These are phyloP conservation scores for Oreocharis arfaki DNA, from an alignment of 2,113 vertebrate species.

Conservation along the genomic window DNA sequence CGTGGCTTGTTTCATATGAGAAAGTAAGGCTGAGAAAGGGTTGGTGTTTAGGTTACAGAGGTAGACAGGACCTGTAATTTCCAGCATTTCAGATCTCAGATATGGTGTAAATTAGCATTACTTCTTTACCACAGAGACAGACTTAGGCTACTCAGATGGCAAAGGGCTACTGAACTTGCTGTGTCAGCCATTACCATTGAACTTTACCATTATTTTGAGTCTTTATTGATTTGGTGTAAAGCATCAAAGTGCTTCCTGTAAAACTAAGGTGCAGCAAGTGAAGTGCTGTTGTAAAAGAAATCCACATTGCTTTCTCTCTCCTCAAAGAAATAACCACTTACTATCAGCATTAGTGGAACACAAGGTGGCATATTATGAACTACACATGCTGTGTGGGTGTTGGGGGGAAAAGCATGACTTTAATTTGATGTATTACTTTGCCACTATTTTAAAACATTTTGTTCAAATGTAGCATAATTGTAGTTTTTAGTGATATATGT, in stretches of 20 bases:
- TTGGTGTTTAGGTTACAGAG: neutral
- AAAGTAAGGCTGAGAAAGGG: neutral
- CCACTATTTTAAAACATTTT: neutral
- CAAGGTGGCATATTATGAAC: rapidly evolving
- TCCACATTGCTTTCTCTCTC: neutral
- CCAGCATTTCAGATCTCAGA: neutral
- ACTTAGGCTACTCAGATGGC: neutral
- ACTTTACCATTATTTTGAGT: neutral
- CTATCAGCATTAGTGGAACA: neutral
- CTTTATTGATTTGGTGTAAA: neutral
- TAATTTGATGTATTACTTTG: neutral
- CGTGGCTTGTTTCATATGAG: neutral
- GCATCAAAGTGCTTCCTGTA: neutral
- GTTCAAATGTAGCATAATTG: neutral
- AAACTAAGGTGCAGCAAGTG: neutral
- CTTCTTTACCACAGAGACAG: neutral
- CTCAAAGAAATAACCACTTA: neutral
- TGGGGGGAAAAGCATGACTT: neutral
- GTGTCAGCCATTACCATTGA: neutral
- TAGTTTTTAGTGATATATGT: neutral
- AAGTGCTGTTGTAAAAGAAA: neutral
- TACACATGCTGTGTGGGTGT: neutral
- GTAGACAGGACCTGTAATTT: neutral
- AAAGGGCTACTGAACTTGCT: neutral
- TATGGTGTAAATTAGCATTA: neutral